Evolutionary conservation across 2,113 vertebrate species (phyloP).

Genomic region (Prochilodus magdalenae): DNA sequence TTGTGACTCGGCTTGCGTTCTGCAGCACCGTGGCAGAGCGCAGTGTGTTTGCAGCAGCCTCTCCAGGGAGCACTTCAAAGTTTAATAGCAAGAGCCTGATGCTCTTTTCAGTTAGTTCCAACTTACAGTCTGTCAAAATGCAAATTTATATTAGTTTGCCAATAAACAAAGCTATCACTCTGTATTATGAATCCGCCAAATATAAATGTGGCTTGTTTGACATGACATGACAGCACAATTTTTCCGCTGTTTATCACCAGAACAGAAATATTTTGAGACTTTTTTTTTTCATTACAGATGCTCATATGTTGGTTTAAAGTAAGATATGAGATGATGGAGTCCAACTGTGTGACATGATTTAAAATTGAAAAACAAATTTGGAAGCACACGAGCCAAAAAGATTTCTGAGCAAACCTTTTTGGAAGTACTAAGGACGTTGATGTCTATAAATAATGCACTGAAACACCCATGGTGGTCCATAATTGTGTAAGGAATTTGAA

Average conservation of each 20-base stretch:
- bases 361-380: no score
- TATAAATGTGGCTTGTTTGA: slow-evolving; percentile 3
- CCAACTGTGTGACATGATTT: no score
- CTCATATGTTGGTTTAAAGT: not conserved
- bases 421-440: not conserved
- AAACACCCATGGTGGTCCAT: not conserved
- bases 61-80: not conserved
- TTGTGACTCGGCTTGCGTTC: slow-evolving; percentile 27
- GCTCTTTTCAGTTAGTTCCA: slow-evolving; percentile 3
- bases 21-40: not conserved
- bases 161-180: slow-evolving; percentile 23
- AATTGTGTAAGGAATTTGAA: not conserved
- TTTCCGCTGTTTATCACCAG: not conserved
- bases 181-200: not conserved
- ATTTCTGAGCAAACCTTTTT: not conserved
- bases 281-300: not conserved
- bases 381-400: not conserved
- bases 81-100: slow-evolving; percentile 23
- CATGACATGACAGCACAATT: not conserved
- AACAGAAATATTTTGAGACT: not conserved
- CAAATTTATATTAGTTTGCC: slow-evolving; percentile 30
- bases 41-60: not conserved
- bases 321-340: not conserved
- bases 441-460: not conserved
- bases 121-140: slow-evolving; percentile 23